Conservation (phyloP, 2,888 invertebrate genomes). For the Disparrhopalites patrizii region DNA sequence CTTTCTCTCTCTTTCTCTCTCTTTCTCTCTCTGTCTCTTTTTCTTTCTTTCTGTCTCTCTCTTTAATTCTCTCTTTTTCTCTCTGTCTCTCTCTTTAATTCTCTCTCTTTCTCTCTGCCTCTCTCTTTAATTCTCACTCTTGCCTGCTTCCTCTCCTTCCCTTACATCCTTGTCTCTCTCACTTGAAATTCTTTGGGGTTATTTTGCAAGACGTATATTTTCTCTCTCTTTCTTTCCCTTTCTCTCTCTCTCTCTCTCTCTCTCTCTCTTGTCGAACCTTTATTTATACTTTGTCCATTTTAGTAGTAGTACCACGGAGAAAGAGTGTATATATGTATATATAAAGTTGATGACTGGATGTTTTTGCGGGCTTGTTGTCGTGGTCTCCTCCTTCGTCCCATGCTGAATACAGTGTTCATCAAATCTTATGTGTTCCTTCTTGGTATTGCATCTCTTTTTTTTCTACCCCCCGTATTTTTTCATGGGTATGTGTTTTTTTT, state of each 20-base stretch:
- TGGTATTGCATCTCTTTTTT: no score
- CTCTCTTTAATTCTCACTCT: neutral
- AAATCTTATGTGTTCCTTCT: no score
- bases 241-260: neutral
- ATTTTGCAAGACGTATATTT: neutral
- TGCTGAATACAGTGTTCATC: no score
- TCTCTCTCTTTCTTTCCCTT: neutral
- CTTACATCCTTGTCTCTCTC: neutral
- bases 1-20: constrained; percentile 12
- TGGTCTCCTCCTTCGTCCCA: neutral
- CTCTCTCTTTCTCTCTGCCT: neutral
- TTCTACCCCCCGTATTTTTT: no score
- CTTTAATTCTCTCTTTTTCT: neutral
- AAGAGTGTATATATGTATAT: no score
- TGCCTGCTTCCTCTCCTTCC: neutral
- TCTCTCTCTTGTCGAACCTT: no score
- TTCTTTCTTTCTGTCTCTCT: neutral
- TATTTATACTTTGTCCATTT: no score
- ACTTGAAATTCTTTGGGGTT: neutral
- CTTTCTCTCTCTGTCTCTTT: constrained; percentile 1
- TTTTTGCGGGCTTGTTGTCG: neutral
- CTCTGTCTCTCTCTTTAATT: neutral
- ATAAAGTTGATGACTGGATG: no score
- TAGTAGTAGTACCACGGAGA: no score
- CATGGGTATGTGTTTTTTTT: no score